Evolutionary conservation across 2,113 vertebrate species (phyloP).

Genomic region (Tamias sibiricus): DNA sequence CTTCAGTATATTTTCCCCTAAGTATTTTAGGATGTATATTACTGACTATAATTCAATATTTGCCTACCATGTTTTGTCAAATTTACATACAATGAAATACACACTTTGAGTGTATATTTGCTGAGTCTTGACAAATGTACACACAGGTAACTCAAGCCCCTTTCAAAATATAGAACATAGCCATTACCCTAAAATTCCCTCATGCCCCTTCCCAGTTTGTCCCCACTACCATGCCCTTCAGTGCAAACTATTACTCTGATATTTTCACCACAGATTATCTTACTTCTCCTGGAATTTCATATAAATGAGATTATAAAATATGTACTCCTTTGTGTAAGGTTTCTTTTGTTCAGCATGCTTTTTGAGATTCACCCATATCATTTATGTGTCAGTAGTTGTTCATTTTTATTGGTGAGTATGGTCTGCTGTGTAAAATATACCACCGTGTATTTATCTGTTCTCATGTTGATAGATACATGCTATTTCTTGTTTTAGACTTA

Average conservation of each 20-base stretch:
- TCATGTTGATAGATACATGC: background rate
- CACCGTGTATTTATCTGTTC: background rate
- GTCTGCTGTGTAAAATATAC: background rate
- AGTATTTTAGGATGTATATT: background rate
- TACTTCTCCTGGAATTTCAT: background rate
- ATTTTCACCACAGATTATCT: background rate
- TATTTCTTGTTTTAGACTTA: background rate
- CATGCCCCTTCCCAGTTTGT: background rate
- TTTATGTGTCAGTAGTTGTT: background rate
- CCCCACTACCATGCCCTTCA: background rate
- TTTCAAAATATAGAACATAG: background rate
- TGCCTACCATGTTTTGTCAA: background rate
- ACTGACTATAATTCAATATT: background rate
- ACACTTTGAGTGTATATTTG: background rate
- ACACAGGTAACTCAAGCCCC: background rate
- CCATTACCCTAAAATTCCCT: background rate
- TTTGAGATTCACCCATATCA: background rate
- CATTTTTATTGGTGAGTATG: background rate
- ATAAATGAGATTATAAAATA: background rate
- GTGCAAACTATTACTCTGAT: background rate
- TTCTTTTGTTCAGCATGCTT: conserved; percentile 1
- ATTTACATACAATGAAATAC: background rate
- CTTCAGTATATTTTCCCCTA: background rate
- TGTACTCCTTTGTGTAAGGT: background rate
- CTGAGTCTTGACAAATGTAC: background rate